Base-by-base conservation (phyloP, 2,888 invertebrate genomes). In the Kuschelorhynchus macadamiae region DNA sequence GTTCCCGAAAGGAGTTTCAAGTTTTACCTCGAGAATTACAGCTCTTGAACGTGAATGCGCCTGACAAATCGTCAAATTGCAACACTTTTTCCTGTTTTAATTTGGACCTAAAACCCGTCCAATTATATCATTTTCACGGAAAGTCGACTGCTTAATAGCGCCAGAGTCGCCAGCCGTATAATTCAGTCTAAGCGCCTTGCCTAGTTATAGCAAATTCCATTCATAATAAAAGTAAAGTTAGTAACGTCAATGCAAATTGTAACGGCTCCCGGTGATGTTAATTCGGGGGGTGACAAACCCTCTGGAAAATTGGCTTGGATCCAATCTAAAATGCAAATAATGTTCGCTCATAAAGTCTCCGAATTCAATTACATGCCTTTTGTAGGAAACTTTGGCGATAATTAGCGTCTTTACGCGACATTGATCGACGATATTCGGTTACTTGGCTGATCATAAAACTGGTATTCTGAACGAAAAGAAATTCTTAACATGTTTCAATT, bases 271-370 rank as follows among this genome's bases (percentile, higher is more conserved):
- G 36, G 55, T 41, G 67, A 53, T 62, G 67, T 56, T 67, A 67
- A 67, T 62, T 71, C 59, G 33, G 75, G 76, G 59, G 57, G 77
- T 77, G 80, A 78, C 79, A 81, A 78, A 80, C 78, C 76, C 77
- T 71, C 77, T 76, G 79, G 79, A 80, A 80, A 82, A 81, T 81
- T 81, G 81, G 78, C 78, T 74, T 69, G 75, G 76, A 79, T 81
- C 80, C 79, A 81, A 81, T 81, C 79, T 81, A 79, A 77, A 79
- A 81, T 80, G 80, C 81, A 81, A 81, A 81, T 81, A 74, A 72
- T 73, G 70, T 71, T 50, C 66, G 62, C 62, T 72, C 71, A 75
- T 74, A 72, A 75, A 74, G 73, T 67, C 72, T 57, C 63, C 59
- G 67, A 70, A 76, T 76, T 75, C 74, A 74, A 76, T 76, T 76